These are phyloP conservation scores for Diarsia rubi DNA, from an alignment of 2,888 invertebrate genomes.

Conservation along the genomic window DNA sequence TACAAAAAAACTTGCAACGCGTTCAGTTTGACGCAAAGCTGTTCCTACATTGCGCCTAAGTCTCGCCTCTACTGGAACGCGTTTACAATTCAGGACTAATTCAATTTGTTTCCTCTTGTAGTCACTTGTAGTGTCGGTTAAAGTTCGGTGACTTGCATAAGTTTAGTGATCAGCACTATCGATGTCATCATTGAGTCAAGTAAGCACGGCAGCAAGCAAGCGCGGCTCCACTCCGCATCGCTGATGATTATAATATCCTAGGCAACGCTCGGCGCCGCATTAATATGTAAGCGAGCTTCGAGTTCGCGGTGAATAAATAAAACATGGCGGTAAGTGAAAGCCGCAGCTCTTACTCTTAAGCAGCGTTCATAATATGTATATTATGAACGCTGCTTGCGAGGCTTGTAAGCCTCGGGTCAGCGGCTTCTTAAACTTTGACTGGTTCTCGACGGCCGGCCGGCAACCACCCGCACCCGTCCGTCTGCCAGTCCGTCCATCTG, in stretches of 20 bases:
- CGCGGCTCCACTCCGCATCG: constrained; percentile 1
- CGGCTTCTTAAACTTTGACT: constrained; percentile 34
- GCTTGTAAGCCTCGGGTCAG: constrained; percentile 44
- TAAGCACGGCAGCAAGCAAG: not conserved
- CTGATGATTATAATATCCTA: constrained; percentile 52
- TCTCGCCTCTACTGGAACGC: not conserved
- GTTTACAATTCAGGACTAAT: constrained; percentile 1
- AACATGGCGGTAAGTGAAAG: constrained; percentile 70
- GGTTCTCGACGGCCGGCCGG: not conserved
- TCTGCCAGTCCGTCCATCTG: not conserved
- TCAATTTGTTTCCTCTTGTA: not conserved
- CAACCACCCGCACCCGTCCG: not conserved
- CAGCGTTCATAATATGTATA: constrained; percentile 66
- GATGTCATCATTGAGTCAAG: not conserved
- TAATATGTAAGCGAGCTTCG: constrained; percentile 61
- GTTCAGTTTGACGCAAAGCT: constrained; percentile 7
- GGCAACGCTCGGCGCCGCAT: constrained; percentile 52
- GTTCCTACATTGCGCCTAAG: not conserved
- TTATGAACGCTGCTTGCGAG: too few relatives aligned
- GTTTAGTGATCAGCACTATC: not conserved
- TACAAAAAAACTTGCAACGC: constrained; percentile 18
- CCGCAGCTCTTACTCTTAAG: constrained; percentile 68
- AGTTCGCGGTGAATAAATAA: constrained; percentile 68
- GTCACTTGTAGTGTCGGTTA: not conserved
- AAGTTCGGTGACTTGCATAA: too few relatives aligned